Evolutionary conservation across 2,113 vertebrate species (phyloP), one percentile per base, ranked within the genome.

Genomic region (Hydrochoerus hydrochaeris): DNA sequence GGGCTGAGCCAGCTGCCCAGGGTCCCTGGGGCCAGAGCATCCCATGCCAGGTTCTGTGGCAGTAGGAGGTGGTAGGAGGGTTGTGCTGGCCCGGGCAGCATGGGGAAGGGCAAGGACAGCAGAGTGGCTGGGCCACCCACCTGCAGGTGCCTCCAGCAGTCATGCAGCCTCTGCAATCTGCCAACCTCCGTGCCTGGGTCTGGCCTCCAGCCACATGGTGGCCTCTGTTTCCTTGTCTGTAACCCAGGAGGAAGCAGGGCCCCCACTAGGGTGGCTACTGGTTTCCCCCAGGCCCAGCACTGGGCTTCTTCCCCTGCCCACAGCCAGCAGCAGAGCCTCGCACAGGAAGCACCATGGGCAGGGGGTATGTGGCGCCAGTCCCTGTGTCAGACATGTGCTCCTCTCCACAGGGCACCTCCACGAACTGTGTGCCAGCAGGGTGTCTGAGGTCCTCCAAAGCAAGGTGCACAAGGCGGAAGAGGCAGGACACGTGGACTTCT

Each of bases 381-480:
- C 44, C 44, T 19, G 28, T 32, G 75, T 78, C 44, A 78, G 44
- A 26, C 44, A 19, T 7, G 8, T 6, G 77, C 88, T 77, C 60
- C 22, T 52, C 54, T 54, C 80, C 99, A 99, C 98, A 77, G 99
- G 98, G 80, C 98, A 98, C 35, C 98, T 98, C 1, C 99, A 99
- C 3, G 98, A 99, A 92, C 98, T 99, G 35, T 99, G 99, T 93
- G 98, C 97, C 24, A 97, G 73, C 88, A 98, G 98, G 91, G 99
- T 99, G 92, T 98, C 99, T 17, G 99, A 99, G 95, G 91, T 99
- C 96, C 98, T 99, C 30, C 98, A 96, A 80, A 98, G 93, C 84
- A 99, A 99, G 95, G 99, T 99, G 80, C 98, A 98, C 46, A 98
- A 96, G 90, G 98, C 98, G 7, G 97, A 98, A 2, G 99, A 99